Evolutionary conservation across 2,888 invertebrate genomes (phyloP).

Genomic region (Cheilosia variabilis): DNA sequence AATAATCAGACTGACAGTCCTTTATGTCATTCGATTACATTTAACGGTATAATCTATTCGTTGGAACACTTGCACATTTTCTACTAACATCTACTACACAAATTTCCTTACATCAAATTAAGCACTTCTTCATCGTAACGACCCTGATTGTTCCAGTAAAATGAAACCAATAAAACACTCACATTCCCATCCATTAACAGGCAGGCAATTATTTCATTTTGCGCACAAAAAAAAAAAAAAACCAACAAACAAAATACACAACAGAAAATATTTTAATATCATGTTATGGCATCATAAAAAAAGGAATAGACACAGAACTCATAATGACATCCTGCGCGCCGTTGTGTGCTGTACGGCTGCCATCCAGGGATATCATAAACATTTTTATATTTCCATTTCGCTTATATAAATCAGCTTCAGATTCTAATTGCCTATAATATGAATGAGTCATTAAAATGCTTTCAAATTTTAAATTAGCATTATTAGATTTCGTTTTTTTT

Average conservation of each 20-base stretch:
- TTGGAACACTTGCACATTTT: too few species aligned
- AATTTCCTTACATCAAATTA: neutral
- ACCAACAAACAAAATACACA: slow-evolving; percentile 8
- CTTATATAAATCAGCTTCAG: slow-evolving; percentile 57
- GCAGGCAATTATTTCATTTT: slow-evolving; percentile 11
- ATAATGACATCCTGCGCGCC: slow-evolving; percentile 44
- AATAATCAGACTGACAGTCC: too few species aligned
- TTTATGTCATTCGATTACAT: too few species aligned
- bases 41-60: too few species aligned
- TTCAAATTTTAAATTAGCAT: slow-evolving; percentile 54
- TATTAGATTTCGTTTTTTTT: slow-evolving; percentile 16
- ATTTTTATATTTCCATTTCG: slow-evolving; percentile 28
- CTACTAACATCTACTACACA: too few species aligned
- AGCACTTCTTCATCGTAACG: neutral
- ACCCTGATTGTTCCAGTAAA: neutral
- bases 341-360: slow-evolving; percentile 21
- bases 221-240: neutral
- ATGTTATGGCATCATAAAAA: slow-evolving; percentile 45
- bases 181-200: slow-evolving; percentile 23
- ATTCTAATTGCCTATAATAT: slow-evolving; percentile 65
- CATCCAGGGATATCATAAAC: slow-evolving; percentile 43
- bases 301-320: slow-evolving; percentile 39
- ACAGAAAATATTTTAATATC: slow-evolving; percentile 49
- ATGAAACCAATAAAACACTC: slow-evolving; percentile 25
- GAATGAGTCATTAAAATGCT: slow-evolving; percentile 54